Evolutionary conservation across 2,888 invertebrate genomes (phyloP).

Genomic region (Cantharis flavilabris): DNA sequence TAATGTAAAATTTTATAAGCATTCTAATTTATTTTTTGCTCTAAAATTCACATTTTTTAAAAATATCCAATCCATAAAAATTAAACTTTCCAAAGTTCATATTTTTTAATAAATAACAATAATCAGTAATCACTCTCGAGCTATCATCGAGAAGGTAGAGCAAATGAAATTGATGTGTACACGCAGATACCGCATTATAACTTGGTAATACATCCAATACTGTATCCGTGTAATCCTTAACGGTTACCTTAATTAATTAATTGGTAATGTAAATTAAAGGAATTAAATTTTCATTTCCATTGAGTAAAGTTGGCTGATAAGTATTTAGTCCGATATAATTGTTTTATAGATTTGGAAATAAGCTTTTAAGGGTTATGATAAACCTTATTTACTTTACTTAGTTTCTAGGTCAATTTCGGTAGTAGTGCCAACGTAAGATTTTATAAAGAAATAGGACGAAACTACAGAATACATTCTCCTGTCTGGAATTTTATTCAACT

Average conservation of each 20-base stretch:
- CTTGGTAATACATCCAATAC: neutral
- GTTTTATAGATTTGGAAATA: neutral
- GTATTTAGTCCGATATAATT: neutral
- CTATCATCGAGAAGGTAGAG: neutral
- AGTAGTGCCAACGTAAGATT: constrained; percentile 3
- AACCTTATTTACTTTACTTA: neutral
- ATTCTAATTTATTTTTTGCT: neutral
- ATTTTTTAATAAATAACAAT: neutral
- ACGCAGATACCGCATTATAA: too few species aligned
- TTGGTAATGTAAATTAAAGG: neutral
- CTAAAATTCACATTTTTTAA: neutral
- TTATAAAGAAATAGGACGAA: constrained; percentile 6
- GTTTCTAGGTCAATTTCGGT: constrained; percentile 14
- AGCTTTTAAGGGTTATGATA: neutral
- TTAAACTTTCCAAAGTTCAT: neutral
- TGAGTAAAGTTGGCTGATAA: neutral
- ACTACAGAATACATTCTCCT: constrained; percentile 6
- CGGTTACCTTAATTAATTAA: neutral
- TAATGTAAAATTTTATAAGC: neutral
- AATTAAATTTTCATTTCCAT: neutral
- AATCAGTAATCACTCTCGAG: neutral
- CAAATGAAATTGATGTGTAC: neutral
- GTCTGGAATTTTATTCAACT: neutral
- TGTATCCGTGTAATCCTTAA: neutral
- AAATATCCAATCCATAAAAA: neutral